Evolutionary conservation across 1,140 invertebrate species (phyloP).

Genomic region (Chrysomallon squamiferum): DNA sequence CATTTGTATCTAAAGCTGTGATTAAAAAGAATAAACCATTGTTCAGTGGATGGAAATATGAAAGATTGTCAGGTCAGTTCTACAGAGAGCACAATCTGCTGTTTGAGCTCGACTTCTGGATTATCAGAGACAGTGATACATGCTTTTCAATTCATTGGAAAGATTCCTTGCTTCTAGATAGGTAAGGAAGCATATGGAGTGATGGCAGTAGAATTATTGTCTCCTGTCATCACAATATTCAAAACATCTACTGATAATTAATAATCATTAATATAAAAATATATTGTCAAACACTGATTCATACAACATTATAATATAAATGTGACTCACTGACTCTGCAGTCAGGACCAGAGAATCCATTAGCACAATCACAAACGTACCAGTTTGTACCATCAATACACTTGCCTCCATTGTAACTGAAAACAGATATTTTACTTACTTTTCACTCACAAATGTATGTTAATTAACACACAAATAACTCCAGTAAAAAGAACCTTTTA

Average conservation of each 20-base stretch:
- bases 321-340: constrained; percentile 64
- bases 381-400: constrained; percentile 80
- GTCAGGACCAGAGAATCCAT: constrained; percentile 73
- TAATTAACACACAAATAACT: too few species aligned
- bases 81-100: background rate
- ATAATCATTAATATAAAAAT: too few species aligned
- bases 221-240: too few species aligned
- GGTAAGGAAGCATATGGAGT: too few species aligned
- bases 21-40: background rate
- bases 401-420: constrained; percentile 62
- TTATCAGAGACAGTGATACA: background rate
- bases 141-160: background rate
- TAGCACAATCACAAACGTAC: constrained; percentile 75
- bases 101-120: background rate
- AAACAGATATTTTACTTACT: constrained; percentile 2
- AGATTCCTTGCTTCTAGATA: too few species aligned
- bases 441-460: too few species aligned
- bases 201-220: too few species aligned
- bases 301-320: too few species aligned
- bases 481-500: too few species aligned
- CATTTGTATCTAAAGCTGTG: background rate
- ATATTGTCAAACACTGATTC: too few species aligned
- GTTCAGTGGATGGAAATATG: background rate
- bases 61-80: background rate
- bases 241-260: too few species aligned